Percentiles rank a stretch among this genome's conserved stretches.
phyloP scores from a whole-genome alignment of 2,113 vertebrate species.

The Solenodon paradoxus region DNA sequence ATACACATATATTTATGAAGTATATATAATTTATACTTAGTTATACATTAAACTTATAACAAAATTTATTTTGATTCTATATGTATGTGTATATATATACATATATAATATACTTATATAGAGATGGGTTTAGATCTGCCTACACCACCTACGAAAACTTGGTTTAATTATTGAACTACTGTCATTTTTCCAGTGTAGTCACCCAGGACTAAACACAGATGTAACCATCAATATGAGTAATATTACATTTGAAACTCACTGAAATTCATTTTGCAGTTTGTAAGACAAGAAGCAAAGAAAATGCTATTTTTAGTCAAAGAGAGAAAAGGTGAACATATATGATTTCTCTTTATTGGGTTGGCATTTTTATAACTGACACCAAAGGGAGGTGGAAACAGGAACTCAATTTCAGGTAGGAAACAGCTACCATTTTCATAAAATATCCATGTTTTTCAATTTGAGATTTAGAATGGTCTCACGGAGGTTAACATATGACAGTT shows the following conservation, averaged over 20 bases:
- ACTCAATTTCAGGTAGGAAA: neutral
- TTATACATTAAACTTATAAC: too few species aligned
- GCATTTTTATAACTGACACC: neutral
- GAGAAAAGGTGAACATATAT: neutral
- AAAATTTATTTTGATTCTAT: too few species aligned
- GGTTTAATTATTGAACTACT: neutral
- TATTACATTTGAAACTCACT: neutral
- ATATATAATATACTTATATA: too few species aligned
- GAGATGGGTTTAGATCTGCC: neutral
- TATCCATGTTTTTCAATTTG: neutral
- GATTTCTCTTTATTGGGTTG: neutral
- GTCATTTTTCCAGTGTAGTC: neutral
- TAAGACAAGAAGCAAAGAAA: neutral
- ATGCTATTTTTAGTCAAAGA: neutral
- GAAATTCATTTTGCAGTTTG: neutral
- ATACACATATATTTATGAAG: too few species aligned
- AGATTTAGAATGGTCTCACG: neutral
- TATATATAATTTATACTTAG: too few species aligned
- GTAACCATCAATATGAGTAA: neutral
- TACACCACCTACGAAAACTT: neutral
- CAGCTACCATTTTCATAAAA: neutral
- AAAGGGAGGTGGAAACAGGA: neutral
- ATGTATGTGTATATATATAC: too few species aligned
- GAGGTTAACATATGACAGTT: conserved; percentile 10
- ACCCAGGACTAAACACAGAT: neutral